phyloP scores from a whole-genome alignment of 2,113 vertebrate species.

The Numenius arquata region DNA sequence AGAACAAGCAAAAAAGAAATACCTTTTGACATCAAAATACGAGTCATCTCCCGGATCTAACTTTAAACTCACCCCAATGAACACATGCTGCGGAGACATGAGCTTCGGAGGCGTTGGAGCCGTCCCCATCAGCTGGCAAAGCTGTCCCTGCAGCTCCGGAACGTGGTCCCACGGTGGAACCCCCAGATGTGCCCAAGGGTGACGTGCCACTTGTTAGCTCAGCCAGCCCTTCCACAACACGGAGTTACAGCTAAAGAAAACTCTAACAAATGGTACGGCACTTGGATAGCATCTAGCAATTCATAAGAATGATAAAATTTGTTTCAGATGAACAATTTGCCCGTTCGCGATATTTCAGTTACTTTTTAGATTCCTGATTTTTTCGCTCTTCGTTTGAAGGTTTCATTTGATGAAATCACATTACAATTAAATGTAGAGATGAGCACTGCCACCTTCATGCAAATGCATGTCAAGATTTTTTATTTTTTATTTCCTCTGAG shows the following conservation, averaged over 20 bases:
- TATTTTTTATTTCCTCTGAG: not conserved
- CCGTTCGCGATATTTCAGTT: not conserved
- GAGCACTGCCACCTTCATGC: not conserved
- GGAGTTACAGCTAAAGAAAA: not conserved
- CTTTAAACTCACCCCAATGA: not conserved
- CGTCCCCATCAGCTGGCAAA: not conserved
- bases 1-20: not conserved
- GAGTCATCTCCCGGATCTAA: not conserved
- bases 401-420: not conserved
- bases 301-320: not conserved
- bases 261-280: not conserved
- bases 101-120: not conserved
- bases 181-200: not conserved
- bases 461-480: not conserved
- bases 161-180: not conserved
- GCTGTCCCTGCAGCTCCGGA: not conserved
- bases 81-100: not conserved
- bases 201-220: not conserved
- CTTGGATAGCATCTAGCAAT: not conserved
- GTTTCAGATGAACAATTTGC: not conserved
- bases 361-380: not conserved
- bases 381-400: not conserved
- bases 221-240: not conserved
- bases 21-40: not conserved
- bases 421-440: not conserved